Evolutionary conservation across 2,888 invertebrate genomes (phyloP), one percentile per base, ranked within the genome.

Genomic region (Caenorhabditis panamensis): DNA sequence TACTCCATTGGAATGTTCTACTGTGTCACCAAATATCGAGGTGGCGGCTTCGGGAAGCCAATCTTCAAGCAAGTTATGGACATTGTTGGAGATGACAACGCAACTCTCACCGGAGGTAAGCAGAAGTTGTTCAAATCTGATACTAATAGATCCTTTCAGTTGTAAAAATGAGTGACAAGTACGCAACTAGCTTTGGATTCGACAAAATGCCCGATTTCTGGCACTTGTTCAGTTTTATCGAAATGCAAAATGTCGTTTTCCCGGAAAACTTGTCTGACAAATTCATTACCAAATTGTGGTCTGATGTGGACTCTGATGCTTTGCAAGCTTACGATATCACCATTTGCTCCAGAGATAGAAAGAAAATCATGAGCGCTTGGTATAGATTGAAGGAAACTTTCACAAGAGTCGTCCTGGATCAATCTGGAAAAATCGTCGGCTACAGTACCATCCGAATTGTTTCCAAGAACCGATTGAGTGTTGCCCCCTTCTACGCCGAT

Each of bases 401-500:
- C 54, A 71, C 77, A 0, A 72, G 72, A 51, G 82, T 82, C 2
- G 78, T 78, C 16, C 41, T 78, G 8, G 71, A 80, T 20, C 37
- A 61, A 22, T 61, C 64, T 22, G 73, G 73, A 1, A 61, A 79
- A 11, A 78, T 83, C 22, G 78, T 78, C 9, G 81, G 83, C 2
- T 76, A 81, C 41, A 56, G 62, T n/a, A 81, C 80, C 22, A 69
- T 83, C n/a, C 59, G 83, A 36, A 62, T 78, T 26, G 72, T 67
- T 5, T 37, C 67, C 2, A 75, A 59, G 22, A 78, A 78, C 31
- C 49, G 64, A 20, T 26, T 83, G 1, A 66, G 67, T 18, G 69
- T 69, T 6, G 83, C 82, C 0, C 83, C 83, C 13, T 67, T 83
- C 31, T 83, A 83, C 49, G 81, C 81, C 0, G 81, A 83, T 13